Evolutionary conservation across 2,113 vertebrate genomes (phyloP).

Genomic region (Myrmecobius fasciatus): DNA sequence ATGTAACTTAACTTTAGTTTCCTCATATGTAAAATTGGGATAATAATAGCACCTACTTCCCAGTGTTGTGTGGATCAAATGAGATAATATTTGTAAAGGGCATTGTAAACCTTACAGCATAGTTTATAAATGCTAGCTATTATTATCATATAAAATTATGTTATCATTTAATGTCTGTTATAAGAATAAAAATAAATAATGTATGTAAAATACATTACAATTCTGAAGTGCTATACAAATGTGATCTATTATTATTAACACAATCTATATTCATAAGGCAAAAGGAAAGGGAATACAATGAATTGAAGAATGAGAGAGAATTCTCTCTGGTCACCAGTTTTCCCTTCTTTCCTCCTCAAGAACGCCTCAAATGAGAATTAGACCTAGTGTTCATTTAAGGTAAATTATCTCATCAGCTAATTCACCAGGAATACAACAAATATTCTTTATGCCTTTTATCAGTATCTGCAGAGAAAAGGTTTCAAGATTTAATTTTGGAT

Average conservation of each 20-base stretch:
- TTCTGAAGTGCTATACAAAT: not conserved
- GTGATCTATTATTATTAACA: not conserved
- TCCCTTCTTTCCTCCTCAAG: not conserved
- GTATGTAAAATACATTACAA: not conserved
- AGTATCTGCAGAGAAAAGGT: constrained; percentile 6
- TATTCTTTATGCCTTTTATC: not conserved
- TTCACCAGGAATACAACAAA: not conserved
- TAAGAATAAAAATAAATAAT: not conserved
- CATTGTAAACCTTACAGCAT: not conserved
- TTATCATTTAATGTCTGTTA: not conserved
- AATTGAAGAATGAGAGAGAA: not conserved
- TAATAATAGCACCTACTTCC: not conserved
- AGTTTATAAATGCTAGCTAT: not conserved
- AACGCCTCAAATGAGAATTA: not conserved
- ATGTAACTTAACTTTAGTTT: not conserved
- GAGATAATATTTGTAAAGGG: not conserved
- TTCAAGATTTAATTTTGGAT: constrained; percentile 25
- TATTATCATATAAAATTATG: not conserved
- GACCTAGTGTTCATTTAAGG: not conserved
- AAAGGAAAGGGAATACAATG: not conserved
- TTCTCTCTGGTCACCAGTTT: not conserved
- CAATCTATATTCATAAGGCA: not conserved
- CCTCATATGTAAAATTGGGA: not conserved
- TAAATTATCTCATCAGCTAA: not conserved
- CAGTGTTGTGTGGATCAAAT: not conserved